Evolutionary conservation across 2,113 vertebrate species (phyloP).

Genomic region (Phylloscopus trochilus): DNA sequence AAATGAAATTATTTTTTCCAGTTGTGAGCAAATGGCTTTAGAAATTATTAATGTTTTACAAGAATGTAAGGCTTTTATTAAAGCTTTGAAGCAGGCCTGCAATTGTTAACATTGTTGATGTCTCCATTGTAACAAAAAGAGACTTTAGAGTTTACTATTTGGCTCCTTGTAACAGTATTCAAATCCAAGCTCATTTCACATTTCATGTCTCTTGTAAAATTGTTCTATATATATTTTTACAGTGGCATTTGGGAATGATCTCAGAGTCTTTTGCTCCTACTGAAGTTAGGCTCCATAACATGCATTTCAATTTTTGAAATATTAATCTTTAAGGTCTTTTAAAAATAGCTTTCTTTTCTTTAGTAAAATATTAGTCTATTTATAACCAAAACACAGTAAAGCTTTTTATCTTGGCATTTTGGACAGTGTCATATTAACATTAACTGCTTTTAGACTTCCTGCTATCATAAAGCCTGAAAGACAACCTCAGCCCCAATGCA

Average conservation of each 20-base stretch:
- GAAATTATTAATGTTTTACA: conserved; percentile 15
- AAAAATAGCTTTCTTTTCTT: not conserved
- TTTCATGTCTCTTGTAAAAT: not conserved
- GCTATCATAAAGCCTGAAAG: not conserved
- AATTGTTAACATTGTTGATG: not conserved
- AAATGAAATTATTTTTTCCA: conserved; percentile 35
- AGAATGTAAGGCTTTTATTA: not conserved
- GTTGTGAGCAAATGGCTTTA: conserved; percentile 7
- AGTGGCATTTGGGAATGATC: not conserved
- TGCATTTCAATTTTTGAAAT: not conserved
- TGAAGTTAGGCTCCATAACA: not conserved
- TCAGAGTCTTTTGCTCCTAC: not conserved
- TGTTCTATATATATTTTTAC: not conserved
- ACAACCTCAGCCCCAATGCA: not conserved
- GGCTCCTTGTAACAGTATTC: not conserved
- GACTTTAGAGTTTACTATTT: not conserved
- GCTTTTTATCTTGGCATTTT: not conserved
- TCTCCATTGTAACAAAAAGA: not conserved
- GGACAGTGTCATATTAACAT: not conserved
- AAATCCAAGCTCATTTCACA: not conserved
- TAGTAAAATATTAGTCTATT: not conserved
- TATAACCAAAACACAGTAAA: not conserved
- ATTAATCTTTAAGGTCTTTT: not conserved
- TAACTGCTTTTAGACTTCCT: not conserved
- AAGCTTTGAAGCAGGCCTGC: not conserved